A percentile compares a stretch with the other conserved stretches of the same genome.
Evolutionary conservation across 2,888 invertebrate genomes (phyloP).

Genomic region (Ectropis crepuscularia): DNA sequence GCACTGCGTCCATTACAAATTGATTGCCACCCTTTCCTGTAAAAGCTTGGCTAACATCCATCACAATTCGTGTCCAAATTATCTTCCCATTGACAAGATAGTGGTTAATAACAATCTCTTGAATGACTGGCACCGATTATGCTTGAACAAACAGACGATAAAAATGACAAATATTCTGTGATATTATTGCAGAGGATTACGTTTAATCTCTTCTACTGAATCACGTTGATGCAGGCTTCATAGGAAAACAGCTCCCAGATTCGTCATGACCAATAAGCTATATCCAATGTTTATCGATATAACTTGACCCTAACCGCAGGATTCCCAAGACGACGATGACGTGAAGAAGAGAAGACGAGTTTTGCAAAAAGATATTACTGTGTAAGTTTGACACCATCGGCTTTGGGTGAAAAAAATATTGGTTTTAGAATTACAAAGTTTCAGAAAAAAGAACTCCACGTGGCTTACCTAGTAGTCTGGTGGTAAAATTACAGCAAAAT

Average conservation of each 20-base stretch:
- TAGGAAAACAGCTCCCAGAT: neutral
- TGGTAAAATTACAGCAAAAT: too few relatives aligned
- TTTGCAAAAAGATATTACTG: too few relatives aligned
- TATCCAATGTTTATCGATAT: too few relatives aligned
- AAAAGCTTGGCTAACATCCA: slow-evolving; percentile 46
- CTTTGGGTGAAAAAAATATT: too few relatives aligned
- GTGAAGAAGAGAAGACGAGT: too few relatives aligned
- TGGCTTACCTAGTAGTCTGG: too few relatives aligned
- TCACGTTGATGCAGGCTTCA: slow-evolving; percentile 24
- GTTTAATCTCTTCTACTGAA: slow-evolving; percentile 32
- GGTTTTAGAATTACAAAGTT: too few relatives aligned
- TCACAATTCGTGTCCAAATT: slow-evolving; percentile 50
- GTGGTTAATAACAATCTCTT: slow-evolving; percentile 64
- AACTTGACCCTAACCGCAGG: too few relatives aligned
- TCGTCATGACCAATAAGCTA: too few relatives aligned
- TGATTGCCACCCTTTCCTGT: slow-evolving; percentile 22
- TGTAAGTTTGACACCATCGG: too few relatives aligned
- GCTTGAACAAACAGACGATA: slow-evolving; percentile 68
- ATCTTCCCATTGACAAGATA: slow-evolving; percentile 60
- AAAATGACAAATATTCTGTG: slow-evolving; percentile 61
- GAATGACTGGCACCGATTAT: slow-evolving; percentile 67
- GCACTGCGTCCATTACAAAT: slow-evolving; percentile 2
- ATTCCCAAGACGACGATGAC: too few relatives aligned
- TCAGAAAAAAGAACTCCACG: too few relatives aligned
- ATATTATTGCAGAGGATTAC: slow-evolving; percentile 50